Conservation (phyloP, 2,113 vertebrate species). For the Microtus oregoni region DNA sequence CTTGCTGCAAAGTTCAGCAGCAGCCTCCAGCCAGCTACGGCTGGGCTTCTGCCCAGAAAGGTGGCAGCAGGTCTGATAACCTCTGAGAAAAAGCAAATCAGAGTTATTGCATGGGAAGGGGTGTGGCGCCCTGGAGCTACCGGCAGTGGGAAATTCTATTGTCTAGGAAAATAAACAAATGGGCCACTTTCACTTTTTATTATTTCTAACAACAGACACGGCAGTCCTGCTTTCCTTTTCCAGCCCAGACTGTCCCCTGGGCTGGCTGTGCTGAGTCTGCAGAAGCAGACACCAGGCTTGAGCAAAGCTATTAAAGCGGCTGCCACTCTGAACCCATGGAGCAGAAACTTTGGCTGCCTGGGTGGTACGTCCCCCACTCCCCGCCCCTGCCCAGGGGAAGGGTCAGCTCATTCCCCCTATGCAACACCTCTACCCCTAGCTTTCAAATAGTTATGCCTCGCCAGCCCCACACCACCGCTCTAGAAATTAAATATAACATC, state of each 20-base stretch:
- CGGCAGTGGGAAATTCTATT: slow-evolving; percentile 66
- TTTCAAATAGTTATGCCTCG: slow-evolving; percentile 39
- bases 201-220: slow-evolving; percentile 77
- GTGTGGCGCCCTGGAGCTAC: background rate
- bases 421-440: background rate
- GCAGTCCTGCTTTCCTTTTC: slow-evolving; percentile 64
- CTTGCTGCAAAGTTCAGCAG: slow-evolving; percentile 38
- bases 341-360: slow-evolving; percentile 39
- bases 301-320: slow-evolving; percentile 36
- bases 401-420: background rate
- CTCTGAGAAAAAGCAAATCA: slow-evolving; percentile 61
- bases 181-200: slow-evolving; percentile 72
- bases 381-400: background rate
- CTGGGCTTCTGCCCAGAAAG: slow-evolving; percentile 68
- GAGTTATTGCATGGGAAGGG: slow-evolving; percentile 56
- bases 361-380: background rate
- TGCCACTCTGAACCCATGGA: background rate
- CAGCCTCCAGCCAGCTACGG: background rate
- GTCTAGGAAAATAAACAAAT: slow-evolving; percentile 71
- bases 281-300: background rate
- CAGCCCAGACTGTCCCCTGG: slow-evolving; percentile 39
- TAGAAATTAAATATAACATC: slow-evolving; percentile 66
- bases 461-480: background rate
- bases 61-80: slow-evolving; percentile 55
- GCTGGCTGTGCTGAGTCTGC: slow-evolving; percentile 57